Evolutionary conservation across 2,888 invertebrate species (phyloP), one percentile per base, ranked within the genome.

Genomic region (Drosophila merina): DNA sequence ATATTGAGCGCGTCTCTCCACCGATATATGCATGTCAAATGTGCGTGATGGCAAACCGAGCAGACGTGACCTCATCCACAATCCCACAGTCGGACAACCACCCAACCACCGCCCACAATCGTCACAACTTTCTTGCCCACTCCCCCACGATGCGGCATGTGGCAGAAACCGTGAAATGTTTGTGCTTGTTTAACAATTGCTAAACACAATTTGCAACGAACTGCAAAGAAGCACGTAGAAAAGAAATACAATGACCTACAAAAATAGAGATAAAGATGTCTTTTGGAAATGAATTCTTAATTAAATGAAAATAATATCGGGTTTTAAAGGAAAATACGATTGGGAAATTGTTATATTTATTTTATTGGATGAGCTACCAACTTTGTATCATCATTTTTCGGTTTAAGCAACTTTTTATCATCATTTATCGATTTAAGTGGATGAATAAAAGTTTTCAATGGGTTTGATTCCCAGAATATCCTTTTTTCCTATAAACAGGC

Each of bases 31-130:
- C 68, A 69, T 50, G 69, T 54, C 45, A 54, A 50, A 60, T 69
- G 69, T 68, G 69, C 69, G 69, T 68, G 68, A 55, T 54, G 69
- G 54, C 68, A 69, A 67, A 51, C 14, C 67, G 49, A 44, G 52
- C 48, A 69, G 51, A 45, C 54, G 67, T 55, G 69, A 68, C 69
- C 69, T 68, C 67, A 66, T 64, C 62, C 66, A 42, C 40, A 45
- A 14, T 25, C 51, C 38, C 66, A 2, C 50, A 30, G 30, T 8
- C 54, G 42, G 12, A 30, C n/a, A 7, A 12, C 14, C 62, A 45
- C 62, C 49, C 28, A 58, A 28, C 40, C 30, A 12, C 10, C 25
- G 10, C 25, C 12, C 28, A n/a, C 31, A 45, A n/a, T 12, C 36
- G 36, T 36, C 36, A 36, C n/a, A 36, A 36, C 36, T 36, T 12